Evolutionary conservation across 53 echinoderm and acorn worm species (phyloP), one percentile per base, ranked within the genome.

Genomic region (Paracentrotus lividus): DNA sequence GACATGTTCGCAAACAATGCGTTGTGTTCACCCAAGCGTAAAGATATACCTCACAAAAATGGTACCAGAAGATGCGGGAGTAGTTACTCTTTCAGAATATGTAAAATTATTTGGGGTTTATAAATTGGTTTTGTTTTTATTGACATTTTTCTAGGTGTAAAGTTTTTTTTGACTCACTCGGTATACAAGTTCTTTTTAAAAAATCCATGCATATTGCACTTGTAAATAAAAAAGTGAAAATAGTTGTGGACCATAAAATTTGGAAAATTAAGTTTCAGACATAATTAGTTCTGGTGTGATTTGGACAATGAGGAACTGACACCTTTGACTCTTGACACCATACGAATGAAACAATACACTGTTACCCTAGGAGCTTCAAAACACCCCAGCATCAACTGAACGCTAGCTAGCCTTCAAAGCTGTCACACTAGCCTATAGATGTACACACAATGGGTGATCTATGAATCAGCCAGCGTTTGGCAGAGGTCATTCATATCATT

Each of bases 371-470:
- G 31, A 64, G 64, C 29, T 64, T 64, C 31, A 9, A 6, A 64
- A 64, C 64, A 64, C 64, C 64, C 64, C 64, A 64, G 64, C 64
- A 64, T 8, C 64, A 64, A 29, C n/a, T n/a, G n/a, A n/a, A n/a
- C n/a, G n/a, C n/a, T n/a, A 10, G 64, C 64, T 64, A 29, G 64
- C 9, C 29, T 64, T 64, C 64, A 64, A 64, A 64, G 64, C 64
- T 64, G 64, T 64, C 31, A 9, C 13, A 64, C 64, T 18, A 64
- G 64, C 64, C 64, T 57, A 57, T 29, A 27, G 1, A 54, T 54
- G 0, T 64, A 15, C 59, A 20, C 31, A 64, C 27, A 64, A 64
- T 64, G 64, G 31, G 64, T 29, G 27, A 9, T 64, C 64, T 64
- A 64, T 29, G 29, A 9, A 9, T 64, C 27, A 8, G 31, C 64